Evolutionary conservation across 2,113 vertebrate genomes (phyloP).

Genomic region (Cebidichthys violaceus): DNA sequence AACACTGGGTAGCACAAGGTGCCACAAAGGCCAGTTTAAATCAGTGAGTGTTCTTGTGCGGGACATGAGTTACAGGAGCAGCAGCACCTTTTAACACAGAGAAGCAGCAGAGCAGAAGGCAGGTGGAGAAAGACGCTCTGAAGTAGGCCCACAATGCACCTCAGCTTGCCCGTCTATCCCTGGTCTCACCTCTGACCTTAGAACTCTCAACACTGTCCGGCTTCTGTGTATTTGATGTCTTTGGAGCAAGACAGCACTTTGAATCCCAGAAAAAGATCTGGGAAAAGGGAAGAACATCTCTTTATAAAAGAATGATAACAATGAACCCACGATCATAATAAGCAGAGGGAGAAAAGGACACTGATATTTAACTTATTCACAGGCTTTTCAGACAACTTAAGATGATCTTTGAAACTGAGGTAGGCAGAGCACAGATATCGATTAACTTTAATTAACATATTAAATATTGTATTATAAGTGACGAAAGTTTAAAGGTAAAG

Average conservation of each 20-base stretch:
- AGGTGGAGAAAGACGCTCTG: conserved; percentile 31
- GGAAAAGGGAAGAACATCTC: neutral
- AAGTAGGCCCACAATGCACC: conserved; percentile 29
- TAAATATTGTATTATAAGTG: neutral
- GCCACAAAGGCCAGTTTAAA: neutral
- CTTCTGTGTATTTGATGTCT: conserved; percentile 42
- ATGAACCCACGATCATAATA: neutral
- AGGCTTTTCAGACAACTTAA: neutral
- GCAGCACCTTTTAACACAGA: conserved; percentile 54
- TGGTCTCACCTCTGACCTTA: conserved; percentile 40
- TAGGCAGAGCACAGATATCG: neutral
- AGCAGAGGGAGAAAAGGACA: neutral
- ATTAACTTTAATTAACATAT: neutral
- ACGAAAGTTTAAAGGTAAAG: neutral
- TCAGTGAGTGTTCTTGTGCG: neutral
- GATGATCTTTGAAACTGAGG: neutral
- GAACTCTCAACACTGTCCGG: neutral
- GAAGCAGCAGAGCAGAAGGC: neutral
- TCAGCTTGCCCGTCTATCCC: neutral
- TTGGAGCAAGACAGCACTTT: conserved; percentile 6
- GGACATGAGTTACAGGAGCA: neutral
- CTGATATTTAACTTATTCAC: neutral
- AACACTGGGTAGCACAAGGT: neutral
- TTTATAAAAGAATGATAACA: neutral
- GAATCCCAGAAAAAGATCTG: neutral